phyloP scores from a whole-genome alignment of 2,113 vertebrate species.

The Pterophyllum scalare region DNA sequence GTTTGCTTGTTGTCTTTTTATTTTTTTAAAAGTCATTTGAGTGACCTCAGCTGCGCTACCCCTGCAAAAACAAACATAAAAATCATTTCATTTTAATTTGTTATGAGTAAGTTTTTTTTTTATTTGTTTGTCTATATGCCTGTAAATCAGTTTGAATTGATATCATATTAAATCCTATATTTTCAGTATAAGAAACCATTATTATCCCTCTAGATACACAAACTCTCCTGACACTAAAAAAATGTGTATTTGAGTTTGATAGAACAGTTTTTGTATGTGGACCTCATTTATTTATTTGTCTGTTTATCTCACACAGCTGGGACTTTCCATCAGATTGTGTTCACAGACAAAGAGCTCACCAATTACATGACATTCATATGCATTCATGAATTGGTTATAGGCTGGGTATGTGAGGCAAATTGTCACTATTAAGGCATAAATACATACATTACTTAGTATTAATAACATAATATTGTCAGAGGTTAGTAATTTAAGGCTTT shows the following conservation, averaged over 20 bases:
- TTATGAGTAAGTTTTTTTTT: background rate
- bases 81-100: no score
- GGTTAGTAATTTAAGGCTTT: background rate
- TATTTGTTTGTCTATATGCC: background rate
- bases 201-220: background rate
- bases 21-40: background rate
- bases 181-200: no score
- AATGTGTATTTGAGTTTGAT: fast-evolving
- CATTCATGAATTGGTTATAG: background rate
- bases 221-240: no score
- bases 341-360: background rate
- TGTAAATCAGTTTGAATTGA: background rate
- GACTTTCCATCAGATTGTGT: background rate
- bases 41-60: background rate
- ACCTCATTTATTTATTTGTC: background rate
- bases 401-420: background rate
- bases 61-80: no score
- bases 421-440: background rate
- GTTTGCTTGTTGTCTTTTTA: no score
- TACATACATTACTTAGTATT: background rate
- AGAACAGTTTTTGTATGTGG: background rate
- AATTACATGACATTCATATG: background rate
- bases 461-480: background rate
- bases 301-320: conserved; percentile 1
- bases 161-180: no score